phyloP scores from a whole-genome alignment of 92 coral and sea anemone species.

The Epizoanthus illoricatus region DNA sequence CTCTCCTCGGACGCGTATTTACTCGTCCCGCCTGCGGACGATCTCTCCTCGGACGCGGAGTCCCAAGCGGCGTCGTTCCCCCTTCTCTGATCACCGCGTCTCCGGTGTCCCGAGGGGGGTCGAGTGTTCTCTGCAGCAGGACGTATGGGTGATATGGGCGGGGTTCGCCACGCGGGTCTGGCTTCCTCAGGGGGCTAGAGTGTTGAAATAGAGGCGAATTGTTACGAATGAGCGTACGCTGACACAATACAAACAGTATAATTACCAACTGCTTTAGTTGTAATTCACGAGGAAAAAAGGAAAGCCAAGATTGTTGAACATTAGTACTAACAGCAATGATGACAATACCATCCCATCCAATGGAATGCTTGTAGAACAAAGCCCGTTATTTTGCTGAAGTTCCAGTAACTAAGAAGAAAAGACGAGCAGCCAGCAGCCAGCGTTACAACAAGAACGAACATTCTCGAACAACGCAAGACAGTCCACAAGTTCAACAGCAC shows the following conservation, averaged over 20 bases:
- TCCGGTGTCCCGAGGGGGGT: slow-evolving; percentile 69
- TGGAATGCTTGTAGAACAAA: not conserved
- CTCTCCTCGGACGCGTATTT: slow-evolving; percentile 49
- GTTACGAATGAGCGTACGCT: not conserved
- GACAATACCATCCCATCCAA: not conserved
- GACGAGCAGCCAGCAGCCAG: no score
- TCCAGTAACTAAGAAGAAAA: not conserved
- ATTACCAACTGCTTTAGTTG: not conserved
- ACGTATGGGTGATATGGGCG: slow-evolving; percentile 86
- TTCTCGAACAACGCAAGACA: no score
- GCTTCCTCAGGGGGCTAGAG: slow-evolving; percentile 66
- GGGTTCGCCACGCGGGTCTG: slow-evolving; percentile 93
- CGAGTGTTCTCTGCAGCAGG: slow-evolving; percentile 53
- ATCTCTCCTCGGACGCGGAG: slow-evolving; percentile 35
- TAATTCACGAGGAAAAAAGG: no score
- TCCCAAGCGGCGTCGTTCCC: not conserved
- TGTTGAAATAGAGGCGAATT: not conserved
- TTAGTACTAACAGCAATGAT: not conserved
- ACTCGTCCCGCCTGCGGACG: slow-evolving; percentile 40
- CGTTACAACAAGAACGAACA: no score
- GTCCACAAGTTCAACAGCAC: no score
- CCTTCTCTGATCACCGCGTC: slow-evolving; percentile 50
- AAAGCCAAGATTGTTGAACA: not conserved
- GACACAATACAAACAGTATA: not conserved
- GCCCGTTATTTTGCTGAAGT: not conserved